Base-by-base conservation (phyloP, 2,888 invertebrate species). In the Ethmia dodecea region DNA sequence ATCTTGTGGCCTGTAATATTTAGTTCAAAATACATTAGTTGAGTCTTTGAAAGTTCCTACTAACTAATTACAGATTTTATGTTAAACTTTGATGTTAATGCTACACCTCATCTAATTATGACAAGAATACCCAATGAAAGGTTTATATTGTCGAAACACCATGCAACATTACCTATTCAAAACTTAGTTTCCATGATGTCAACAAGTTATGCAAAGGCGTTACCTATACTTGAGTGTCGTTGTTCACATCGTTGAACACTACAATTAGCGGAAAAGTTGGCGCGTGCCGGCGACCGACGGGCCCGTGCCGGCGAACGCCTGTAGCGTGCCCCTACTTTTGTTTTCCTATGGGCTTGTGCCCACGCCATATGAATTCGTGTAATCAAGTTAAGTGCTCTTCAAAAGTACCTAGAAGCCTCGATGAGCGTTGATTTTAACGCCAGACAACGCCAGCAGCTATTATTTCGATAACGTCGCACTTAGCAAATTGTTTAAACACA, bases 341-440 rank as follows among this genome's bases (percentile, higher is more conserved):
- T 44, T 60, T 59, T 63, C 60, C 56, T 61, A 57, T 52, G 45
- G 49, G 47, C 56, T 56, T 52, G 40, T 33, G 42, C 40, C 52
- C 58, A 55, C 58, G 42, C 57, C 55, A 55, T 61, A 63, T 60
- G 68, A 69, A 70, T 70, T 73, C 72, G 57, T 66, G 79, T 83
- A 87, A 87, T 87, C 80, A 86, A 84, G 80, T 88, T 87, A 87
- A 87, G 80, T 86, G 87, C 83, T 78, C 69, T 74, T 75, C 67
- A 68, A 67, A 68, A 61, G 64, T 53, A 52, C 48, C 40, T 37
- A 62, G 63, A 63, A 61, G 64, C 63, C 65, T 50, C 69, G 63
- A 73, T 71, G 66, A 65, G 66, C 59, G 55, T 81, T 75, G 72
- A 79, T 80, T 77, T 71, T 64, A 72, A 65, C 58, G 55, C 52